Conservation (phyloP, 2,888 invertebrate species). For the Clostera curtula region DNA sequence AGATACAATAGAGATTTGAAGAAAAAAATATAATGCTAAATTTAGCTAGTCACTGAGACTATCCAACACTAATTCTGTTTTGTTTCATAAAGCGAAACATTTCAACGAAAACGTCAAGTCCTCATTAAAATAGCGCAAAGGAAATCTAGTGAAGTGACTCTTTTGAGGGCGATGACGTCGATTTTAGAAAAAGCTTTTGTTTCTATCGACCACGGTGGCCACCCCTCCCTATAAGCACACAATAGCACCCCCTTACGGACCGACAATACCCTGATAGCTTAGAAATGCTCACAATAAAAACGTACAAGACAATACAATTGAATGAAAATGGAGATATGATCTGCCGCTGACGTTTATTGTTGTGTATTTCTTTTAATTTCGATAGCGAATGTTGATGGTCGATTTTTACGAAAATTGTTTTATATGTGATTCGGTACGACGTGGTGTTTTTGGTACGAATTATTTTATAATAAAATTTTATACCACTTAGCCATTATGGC, state of each 20-base stretch:
- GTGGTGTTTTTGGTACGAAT: too few relatives aligned
- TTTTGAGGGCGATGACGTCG: constrained; percentile 47
- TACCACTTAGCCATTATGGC: too few relatives aligned
- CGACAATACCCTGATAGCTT: constrained; percentile 57
- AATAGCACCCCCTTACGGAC: constrained; percentile 47
- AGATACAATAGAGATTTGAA: too few relatives aligned
- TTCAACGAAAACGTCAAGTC: constrained; percentile 18
- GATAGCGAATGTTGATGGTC: constrained; percentile 9
- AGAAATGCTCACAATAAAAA: constrained; percentile 62
- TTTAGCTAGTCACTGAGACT: too few relatives aligned
- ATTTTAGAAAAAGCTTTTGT: constrained; percentile 58
- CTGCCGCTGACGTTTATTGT: constrained; percentile 35
- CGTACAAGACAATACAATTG: constrained; percentile 50
- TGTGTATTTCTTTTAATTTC: constrained; percentile 28
- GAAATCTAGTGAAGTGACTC: constrained; percentile 38
- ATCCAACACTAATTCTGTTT: neutral
- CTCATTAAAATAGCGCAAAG: constrained; percentile 31
- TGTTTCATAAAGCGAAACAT: constrained; percentile 5
- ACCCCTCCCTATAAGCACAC: constrained; percentile 53
- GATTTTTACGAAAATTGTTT: too few relatives aligned
- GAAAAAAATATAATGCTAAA: too few relatives aligned
- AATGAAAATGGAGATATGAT: constrained; percentile 53
- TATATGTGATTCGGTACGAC: too few relatives aligned
- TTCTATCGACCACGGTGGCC: constrained; percentile 44
- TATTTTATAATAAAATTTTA: too few relatives aligned